Evolutionary conservation across 1,140 invertebrate genomes (phyloP).

Genomic region (Calycopis cecrops): DNA sequence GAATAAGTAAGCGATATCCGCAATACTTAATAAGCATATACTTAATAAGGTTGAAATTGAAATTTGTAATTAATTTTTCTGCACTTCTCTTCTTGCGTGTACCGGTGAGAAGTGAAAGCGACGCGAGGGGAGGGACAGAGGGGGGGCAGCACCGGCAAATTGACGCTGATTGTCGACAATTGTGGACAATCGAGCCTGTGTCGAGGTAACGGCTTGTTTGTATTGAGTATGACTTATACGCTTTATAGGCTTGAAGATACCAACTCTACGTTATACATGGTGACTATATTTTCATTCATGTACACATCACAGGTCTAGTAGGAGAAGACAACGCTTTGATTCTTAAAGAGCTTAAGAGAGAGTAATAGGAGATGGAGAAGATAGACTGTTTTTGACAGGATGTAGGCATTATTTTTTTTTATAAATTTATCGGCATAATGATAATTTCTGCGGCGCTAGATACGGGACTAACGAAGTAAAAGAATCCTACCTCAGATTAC

Average conservation of each 20-base stretch:
- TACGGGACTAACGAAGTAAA: too few relatives aligned
- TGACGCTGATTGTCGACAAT: slow-evolving; percentile 62
- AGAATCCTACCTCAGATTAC: too few relatives aligned
- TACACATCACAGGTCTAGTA: neutral
- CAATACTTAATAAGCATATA: too few relatives aligned
- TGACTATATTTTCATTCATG: neutral
- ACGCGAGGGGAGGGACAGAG: slow-evolving; percentile 22
- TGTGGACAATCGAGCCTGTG: slow-evolving; percentile 45
- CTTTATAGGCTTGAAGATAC: neutral
- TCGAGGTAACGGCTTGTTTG: slow-evolving; percentile 29
- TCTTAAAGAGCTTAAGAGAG: too few relatives aligned
- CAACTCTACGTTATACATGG: neutral
- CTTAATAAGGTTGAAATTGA: too few relatives aligned
- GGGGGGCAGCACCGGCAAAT: slow-evolving; percentile 37
- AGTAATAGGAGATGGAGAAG: too few relatives aligned
- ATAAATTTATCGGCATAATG: too few relatives aligned
- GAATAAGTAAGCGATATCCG: too few relatives aligned
- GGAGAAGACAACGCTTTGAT: too few relatives aligned
- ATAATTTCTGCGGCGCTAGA: too few relatives aligned
- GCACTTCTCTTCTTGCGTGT: slow-evolving; percentile 33
- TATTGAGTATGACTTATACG: slow-evolving; percentile 20
- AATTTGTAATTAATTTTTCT: neutral
- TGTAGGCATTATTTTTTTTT: too few relatives aligned
- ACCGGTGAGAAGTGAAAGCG: slow-evolving; percentile 64
- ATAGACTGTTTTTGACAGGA: too few relatives aligned